A percentile compares a stretch with the other conserved stretches of the same genome.
phyloP scores from a whole-genome alignment of 2,797 vertebrate genomes.

The Tadarida brasiliensis region DNA sequence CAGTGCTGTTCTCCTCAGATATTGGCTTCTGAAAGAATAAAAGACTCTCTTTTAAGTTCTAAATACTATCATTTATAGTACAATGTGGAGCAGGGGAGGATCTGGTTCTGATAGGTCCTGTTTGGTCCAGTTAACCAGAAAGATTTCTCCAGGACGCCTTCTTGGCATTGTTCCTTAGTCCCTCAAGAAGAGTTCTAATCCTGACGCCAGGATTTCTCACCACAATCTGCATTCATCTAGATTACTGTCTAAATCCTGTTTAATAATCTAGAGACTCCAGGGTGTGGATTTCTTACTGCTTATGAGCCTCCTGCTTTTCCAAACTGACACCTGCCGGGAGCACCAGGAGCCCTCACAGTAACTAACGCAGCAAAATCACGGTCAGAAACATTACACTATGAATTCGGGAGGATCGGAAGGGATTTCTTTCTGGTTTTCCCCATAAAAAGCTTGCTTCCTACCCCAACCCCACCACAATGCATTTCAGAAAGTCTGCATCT shows the following conservation, averaged over 20 bases:
- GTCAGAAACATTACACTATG: slow-evolving; percentile 60
- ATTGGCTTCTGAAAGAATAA: slow-evolving; percentile 49
- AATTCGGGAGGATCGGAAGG: slow-evolving; percentile 48
- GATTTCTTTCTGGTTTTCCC: slow-evolving; percentile 3
- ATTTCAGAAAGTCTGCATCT: slow-evolving; percentile 85
- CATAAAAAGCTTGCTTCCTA: slow-evolving; percentile 54
- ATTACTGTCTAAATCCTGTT: slow-evolving; percentile 76
- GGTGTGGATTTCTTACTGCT: slow-evolving; percentile 78
- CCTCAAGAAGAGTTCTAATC: slow-evolving; percentile 70
- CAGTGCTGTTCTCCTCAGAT: slow-evolving; percentile 32
- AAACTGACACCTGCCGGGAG: slow-evolving; percentile 75
- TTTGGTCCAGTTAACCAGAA: slow-evolving; percentile 63
- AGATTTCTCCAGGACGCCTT: slow-evolving; percentile 76
- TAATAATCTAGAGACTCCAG: slow-evolving; percentile 73
- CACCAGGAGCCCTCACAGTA: slow-evolving; percentile 54
- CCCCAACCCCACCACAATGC: not conserved
- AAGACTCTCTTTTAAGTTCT: slow-evolving; percentile 25
- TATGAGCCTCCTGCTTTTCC: slow-evolving; percentile 76
- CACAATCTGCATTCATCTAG: slow-evolving; percentile 78
- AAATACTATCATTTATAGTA: slow-evolving; percentile 25
- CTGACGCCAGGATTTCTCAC: slow-evolving; percentile 80
- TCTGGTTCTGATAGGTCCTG: slow-evolving; percentile 47
- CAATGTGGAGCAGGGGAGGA: not conserved
- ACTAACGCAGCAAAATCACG: slow-evolving; percentile 66
- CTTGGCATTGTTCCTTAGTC: slow-evolving; percentile 66